Conservation (phyloP, 2,113 vertebrate genomes). For the Siniperca knerii region DNA sequence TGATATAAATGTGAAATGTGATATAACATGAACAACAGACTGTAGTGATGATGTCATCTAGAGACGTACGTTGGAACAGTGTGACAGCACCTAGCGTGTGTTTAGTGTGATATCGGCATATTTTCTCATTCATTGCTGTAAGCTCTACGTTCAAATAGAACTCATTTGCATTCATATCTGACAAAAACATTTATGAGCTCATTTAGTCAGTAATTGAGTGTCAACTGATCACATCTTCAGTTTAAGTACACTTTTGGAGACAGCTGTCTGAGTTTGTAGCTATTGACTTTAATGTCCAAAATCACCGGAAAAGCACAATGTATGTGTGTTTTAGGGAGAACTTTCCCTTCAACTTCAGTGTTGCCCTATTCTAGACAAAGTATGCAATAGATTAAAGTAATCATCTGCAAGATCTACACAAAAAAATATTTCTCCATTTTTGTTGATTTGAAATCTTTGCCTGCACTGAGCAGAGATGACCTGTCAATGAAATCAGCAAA, state of each 20-base stretch:
- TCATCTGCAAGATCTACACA: neutral
- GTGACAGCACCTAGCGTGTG: slow-evolving; percentile 34
- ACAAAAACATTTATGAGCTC: neutral
- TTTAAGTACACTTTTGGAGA: neutral
- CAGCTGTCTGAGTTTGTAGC: neutral
- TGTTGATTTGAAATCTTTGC: neutral
- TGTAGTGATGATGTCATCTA: neutral
- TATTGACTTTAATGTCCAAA: neutral
- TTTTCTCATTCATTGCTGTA: slow-evolving; percentile 9
- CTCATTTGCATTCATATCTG: slow-evolving; percentile 24
- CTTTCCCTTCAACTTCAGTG: neutral
- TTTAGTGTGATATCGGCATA: slow-evolving; percentile 42
- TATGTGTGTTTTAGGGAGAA: neutral
- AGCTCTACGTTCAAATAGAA: slow-evolving; percentile 11
- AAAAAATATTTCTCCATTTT: neutral
- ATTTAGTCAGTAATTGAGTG: neutral
- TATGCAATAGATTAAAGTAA: neutral
- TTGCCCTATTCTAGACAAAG: neutral
- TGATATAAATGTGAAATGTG: slow-evolving; percentile 3
- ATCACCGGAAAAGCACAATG: neutral
- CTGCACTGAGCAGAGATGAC: neutral
- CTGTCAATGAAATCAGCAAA: too few species aligned
- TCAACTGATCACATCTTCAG: neutral
- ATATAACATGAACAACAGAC: neutral
- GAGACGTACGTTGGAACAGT: neutral